A percentile compares a stretch with the other conserved stretches of the same genome.
phyloP scores from a whole-genome alignment of 2,797 vertebrate genomes.

The Champsocephalus gunnari region DNA sequence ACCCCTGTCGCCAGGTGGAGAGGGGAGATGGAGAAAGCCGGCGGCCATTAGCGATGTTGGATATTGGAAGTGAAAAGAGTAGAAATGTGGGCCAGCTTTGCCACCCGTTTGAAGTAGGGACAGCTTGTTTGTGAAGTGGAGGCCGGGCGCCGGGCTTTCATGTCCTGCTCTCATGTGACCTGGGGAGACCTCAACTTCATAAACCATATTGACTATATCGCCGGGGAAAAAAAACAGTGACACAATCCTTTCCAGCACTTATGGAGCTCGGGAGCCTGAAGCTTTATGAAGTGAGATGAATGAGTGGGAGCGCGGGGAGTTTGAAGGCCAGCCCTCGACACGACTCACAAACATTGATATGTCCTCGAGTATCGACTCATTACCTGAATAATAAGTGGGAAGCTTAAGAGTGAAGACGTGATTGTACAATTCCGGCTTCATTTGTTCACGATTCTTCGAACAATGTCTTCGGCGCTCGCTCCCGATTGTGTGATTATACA shows the following conservation, averaged over 20 bases:
- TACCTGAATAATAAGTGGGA: conserved; percentile 59
- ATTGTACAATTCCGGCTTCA: conserved; percentile 63
- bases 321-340: conserved; percentile 58
- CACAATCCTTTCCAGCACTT: conserved; percentile 70
- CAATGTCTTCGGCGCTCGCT: conserved; percentile 46
- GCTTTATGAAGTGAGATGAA: conserved; percentile 72
- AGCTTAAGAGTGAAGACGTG: conserved; percentile 46
- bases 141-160: conserved; percentile 71
- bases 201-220: conserved; percentile 73
- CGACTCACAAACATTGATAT: conserved; percentile 35
- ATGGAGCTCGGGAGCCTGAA: conserved; percentile 55
- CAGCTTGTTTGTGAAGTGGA: conserved; percentile 81
- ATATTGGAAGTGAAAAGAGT: conserved; percentile 72
- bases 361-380: conserved; percentile 51
- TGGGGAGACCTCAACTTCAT: conserved; percentile 72
- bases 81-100: conserved; percentile 74
- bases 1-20: conserved; percentile 67
- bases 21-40: conserved; percentile 66
- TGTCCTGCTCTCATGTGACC: conserved; percentile 75
- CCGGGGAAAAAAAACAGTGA: conserved; percentile 45
- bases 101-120: conserved; percentile 74
- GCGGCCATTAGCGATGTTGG: conserved; percentile 71
- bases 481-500: conserved; percentile 71
- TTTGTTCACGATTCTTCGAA: conserved; percentile 53
- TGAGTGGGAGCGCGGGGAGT: conserved; percentile 47